A percentile compares a stretch with the other conserved stretches of the same genome.
phyloP scores from a whole-genome alignment of 2,888 invertebrate genomes.

The Antheraea yamamai region DNA sequence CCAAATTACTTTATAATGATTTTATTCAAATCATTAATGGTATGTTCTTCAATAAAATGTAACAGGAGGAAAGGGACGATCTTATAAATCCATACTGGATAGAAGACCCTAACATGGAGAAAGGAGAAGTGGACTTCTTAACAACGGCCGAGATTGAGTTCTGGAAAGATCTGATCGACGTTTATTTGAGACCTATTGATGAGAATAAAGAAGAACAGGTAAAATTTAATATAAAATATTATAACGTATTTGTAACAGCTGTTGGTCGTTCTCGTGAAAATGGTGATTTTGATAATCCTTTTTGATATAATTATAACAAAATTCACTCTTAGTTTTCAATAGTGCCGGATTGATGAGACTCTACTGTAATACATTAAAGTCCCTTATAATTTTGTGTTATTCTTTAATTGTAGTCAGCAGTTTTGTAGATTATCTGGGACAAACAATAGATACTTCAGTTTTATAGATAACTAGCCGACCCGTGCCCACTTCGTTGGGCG shows the following conservation, averaged over 20 bases:
- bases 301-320: no score
- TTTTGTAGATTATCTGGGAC: no score
- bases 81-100: conserved; percentile 96
- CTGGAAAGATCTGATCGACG: conserved; percentile 96
- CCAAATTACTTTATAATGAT: neutral
- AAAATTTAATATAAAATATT: conserved; percentile 33
- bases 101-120: conserved; percentile 92
- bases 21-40: neutral
- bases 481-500: no score
- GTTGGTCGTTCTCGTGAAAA: no score
- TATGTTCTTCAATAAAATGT: conserved; percentile 19
- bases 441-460: no score
- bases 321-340: no score
- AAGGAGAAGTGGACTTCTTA: conserved; percentile 94
- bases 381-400: no score
- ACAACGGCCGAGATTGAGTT: conserved; percentile 93
- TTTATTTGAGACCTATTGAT: conserved; percentile 95
- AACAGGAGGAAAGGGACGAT: conserved; percentile 89
- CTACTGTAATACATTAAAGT: no score
- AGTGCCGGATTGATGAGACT: no score
- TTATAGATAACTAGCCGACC: no score
- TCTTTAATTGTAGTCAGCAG: no score
- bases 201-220: conserved; percentile 95
- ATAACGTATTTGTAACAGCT: neutral
- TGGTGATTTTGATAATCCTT: no score